Base-by-base conservation (phyloP, 2,888 invertebrate species). In the Drosophila prostipennis region DNA sequence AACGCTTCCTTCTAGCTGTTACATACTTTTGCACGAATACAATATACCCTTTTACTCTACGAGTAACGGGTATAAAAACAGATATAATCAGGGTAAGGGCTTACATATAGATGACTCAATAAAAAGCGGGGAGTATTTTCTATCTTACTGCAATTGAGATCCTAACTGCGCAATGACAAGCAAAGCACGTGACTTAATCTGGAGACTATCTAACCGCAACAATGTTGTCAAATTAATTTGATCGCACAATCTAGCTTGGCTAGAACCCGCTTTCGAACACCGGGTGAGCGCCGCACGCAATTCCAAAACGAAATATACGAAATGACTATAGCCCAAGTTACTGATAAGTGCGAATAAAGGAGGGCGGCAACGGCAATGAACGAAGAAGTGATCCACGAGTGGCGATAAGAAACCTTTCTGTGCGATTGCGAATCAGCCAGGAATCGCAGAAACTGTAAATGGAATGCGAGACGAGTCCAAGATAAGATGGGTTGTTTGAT, bases 361-460 rank as follows among this genome's bases (percentile, higher is more conserved):
- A 53, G 64, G 39, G 26, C 23, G 29, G 36, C 16, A 23, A 34
- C 64, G 64, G 19, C 64, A 63, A 65, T 16, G 34, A 53, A 46
- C 46, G 46, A 53, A 64, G 14, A 39, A 46, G 37, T 46, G 64
- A 63, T 63, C 64, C 52, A 63, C 64, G 45, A 39, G 39, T 51
- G 19, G 26, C 45, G 64, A 65, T 65, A 53, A 64, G 46, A 46
- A 19, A 34, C 14, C 37, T 53, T 63, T 39, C 14, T 53, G 32
- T 46, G 34, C 43, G 45, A 53, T 52, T 63, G 43, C 23, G 34
- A 39, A 54, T 65, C 45, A 36, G 32, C 16, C 19, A 45, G 45
- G 46, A 26, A 65, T 46, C 53, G 53, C 34, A 46, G 26, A 26
- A 29, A 16, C 10, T 34, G 14, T 32, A 64, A 39, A 43, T n/a